Conservation (phyloP, 2,888 invertebrate genomes). For the Oscheius onirici region DNA sequence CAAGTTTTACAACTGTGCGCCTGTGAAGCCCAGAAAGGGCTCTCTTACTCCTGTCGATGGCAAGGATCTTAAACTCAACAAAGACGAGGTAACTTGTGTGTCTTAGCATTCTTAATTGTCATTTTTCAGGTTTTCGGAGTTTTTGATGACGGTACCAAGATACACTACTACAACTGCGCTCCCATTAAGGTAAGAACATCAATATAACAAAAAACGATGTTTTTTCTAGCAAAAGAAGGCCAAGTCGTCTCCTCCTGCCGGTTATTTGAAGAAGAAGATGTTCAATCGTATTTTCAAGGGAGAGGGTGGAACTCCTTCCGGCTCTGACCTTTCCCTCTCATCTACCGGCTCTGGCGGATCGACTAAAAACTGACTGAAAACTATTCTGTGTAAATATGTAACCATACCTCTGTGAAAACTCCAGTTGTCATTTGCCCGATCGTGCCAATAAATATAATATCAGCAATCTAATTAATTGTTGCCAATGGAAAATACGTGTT, state of each 20-base stretch:
- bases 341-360: slow-evolving; percentile 9
- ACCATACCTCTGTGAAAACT: not conserved
- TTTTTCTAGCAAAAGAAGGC: slow-evolving; percentile 20
- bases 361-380: slow-evolving; percentile 2
- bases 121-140: slow-evolving; percentile 35
- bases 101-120: no score
- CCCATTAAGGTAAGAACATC: slow-evolving; percentile 28
- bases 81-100: slow-evolving; percentile 7
- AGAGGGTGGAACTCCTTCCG: slow-evolving; percentile 18
- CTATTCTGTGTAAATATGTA: slow-evolving; percentile 5
- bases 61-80: slow-evolving; percentile 3
- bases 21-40: slow-evolving; percentile 17
- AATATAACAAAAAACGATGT: not conserved
- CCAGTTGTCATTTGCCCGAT: slow-evolving; percentile 29
- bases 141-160: slow-evolving; percentile 30
- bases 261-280: slow-evolving; percentile 13
- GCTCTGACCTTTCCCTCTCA: slow-evolving; percentile 24
- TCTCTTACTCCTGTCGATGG: not conserved
- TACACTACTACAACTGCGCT: slow-evolving; percentile 38
- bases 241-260: slow-evolving; percentile 2
- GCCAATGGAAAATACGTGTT: not conserved
- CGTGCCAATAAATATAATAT: slow-evolving; percentile 25
- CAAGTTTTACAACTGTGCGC: slow-evolving; percentile 35
- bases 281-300: slow-evolving; percentile 15
- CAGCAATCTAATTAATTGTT: not conserved